Percentiles rank a stretch among this genome's conserved stretches.
Evolutionary conservation across 2,113 vertebrate genomes (phyloP).

Genomic region (Trichechus manatus): DNA sequence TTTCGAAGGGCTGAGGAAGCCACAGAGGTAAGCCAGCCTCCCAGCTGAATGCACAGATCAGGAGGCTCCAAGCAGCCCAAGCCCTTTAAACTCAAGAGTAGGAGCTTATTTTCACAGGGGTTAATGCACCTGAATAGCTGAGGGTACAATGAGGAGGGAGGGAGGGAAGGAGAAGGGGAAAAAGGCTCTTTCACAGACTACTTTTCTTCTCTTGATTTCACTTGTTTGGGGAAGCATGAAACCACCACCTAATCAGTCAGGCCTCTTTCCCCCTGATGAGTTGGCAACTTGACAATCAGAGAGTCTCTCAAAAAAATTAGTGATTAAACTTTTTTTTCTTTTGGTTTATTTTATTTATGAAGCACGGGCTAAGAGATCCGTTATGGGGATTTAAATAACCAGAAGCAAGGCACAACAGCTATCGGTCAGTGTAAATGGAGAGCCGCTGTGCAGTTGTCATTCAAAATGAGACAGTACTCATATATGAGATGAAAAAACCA

Average conservation of each 20-base stretch:
- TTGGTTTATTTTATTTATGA: background rate
- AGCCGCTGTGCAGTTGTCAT: background rate
- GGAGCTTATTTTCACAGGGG: background rate
- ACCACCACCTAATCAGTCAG: background rate
- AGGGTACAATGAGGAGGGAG: background rate
- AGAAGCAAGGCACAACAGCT: slow-evolving; percentile 4
- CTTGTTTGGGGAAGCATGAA: background rate
- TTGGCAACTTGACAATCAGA: background rate
- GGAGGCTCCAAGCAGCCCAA: background rate
- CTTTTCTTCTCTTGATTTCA: background rate
- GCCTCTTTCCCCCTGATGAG: background rate
- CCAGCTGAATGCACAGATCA: background rate
- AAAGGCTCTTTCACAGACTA: background rate
- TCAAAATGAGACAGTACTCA: slow-evolving; percentile 19
- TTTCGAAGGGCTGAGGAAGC: slow-evolving; percentile 44
- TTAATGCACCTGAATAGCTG: background rate
- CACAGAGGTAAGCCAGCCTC: background rate
- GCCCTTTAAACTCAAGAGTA: background rate
- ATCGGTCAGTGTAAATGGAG: background rate
- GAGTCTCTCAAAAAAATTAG: background rate
- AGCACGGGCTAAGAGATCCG: background rate
- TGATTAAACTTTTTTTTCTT: background rate
- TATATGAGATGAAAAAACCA: background rate
- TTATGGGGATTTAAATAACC: slow-evolving; percentile 3
- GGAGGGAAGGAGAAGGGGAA: background rate